phyloP scores from a whole-genome alignment of 1,140 invertebrate genomes.

The Heliconius himera region DNA sequence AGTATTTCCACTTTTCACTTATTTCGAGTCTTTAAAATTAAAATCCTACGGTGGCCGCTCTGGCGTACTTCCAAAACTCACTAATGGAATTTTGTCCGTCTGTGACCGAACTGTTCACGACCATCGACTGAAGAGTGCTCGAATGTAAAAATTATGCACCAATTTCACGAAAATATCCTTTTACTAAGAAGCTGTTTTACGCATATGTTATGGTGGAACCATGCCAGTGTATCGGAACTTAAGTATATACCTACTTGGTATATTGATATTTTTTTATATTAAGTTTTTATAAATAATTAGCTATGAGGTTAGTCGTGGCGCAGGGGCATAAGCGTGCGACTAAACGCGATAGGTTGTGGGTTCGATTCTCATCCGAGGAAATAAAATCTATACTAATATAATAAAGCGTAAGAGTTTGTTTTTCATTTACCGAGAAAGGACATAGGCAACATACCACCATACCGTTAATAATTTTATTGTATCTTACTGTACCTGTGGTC shows the following conservation, averaged over 20 bases:
- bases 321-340: no score
- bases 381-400: no score
- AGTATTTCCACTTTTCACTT: constrained; percentile 1
- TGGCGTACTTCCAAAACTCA: constrained; percentile 69
- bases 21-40: constrained; percentile 30
- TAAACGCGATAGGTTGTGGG: no score
- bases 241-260: not conserved
- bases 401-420: no score
- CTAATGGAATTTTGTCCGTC: constrained; percentile 73
- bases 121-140: constrained; percentile 55
- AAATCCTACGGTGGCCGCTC: constrained; percentile 38
- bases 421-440: no score
- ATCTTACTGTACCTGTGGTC: no score
- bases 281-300: no score
- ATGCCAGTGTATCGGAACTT: constrained; percentile 25
- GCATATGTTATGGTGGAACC: constrained; percentile 41
- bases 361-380: no score
- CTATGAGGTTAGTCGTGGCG: no score
- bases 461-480: no score
- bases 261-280: not conserved
- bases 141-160: constrained; percentile 71
- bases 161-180: constrained; percentile 59
- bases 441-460: no score
- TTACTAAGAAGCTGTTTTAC: constrained; percentile 59
- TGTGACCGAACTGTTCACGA: constrained; percentile 66